A percentile compares a stretch with the other conserved stretches of the same genome.
phyloP scores from a whole-genome alignment of 2,113 vertebrate species.

The Sitta europaea region DNA sequence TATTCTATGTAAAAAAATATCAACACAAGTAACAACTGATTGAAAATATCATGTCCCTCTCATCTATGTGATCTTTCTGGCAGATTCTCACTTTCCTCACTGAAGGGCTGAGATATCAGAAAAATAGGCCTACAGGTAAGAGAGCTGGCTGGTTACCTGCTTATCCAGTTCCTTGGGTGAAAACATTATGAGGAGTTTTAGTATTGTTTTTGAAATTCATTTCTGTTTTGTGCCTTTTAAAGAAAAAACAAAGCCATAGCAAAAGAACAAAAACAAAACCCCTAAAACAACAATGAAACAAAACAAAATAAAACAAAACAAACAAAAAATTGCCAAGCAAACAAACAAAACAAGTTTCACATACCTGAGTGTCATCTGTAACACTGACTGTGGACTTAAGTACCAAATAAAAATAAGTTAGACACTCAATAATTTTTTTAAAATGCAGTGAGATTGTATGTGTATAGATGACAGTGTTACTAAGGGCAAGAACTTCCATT shows the following conservation, averaged over 20 bases:
- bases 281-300: not conserved
- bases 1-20: not conserved
- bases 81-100: not conserved
- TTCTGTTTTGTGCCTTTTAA: not conserved
- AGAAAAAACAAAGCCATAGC: not conserved
- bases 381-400: not conserved
- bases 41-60: not conserved
- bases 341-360: not conserved
- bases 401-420: not conserved
- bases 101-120: not conserved
- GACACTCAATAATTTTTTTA: not conserved
- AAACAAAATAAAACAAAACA: not conserved
- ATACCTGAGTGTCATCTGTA: not conserved
- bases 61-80: not conserved
- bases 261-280: not conserved
- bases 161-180: not conserved
- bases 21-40: not conserved
- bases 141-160: not conserved
- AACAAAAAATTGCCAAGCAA: not conserved
- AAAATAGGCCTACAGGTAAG: not conserved
- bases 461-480: not conserved
- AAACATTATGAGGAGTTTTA: not conserved
- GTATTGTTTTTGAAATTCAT: not conserved
- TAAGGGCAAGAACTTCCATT: not conserved
- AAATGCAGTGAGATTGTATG: not conserved